Percentiles rank a stretch among this genome's conserved stretches.
These are phyloP conservation scores for Amazonetta brasiliensis DNA, from an alignment of 2,797 vertebrate genomes.

Conservation along the genomic window DNA sequence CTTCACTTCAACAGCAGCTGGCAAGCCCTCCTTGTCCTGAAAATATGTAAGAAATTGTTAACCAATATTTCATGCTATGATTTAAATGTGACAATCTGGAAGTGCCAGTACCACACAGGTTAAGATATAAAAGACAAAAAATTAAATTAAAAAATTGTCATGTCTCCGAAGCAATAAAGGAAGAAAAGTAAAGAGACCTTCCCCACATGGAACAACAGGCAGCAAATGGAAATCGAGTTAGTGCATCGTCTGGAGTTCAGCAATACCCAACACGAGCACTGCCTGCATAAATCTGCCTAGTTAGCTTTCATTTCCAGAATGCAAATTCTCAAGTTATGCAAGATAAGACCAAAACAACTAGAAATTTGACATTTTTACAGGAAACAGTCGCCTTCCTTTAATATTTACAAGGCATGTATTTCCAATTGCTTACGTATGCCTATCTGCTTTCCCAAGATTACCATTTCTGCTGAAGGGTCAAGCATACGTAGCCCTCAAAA, in stretches of 20 bases:
- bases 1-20: constrained; percentile 61
- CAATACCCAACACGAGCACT: background rate
- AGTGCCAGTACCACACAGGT: background rate
- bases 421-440: background rate
- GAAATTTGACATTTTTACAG: constrained; percentile 50
- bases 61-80: constrained; percentile 64
- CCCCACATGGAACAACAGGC: background rate
- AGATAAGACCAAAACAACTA: constrained; percentile 9
- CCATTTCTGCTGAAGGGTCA: background rate
- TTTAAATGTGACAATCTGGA: constrained; percentile 49
- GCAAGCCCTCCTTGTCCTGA: constrained; percentile 46
- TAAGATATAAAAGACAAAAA: constrained; percentile 12
- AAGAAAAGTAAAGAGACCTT: constrained; percentile 16
- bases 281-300: background rate
- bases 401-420: constrained; percentile 39
- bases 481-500: background rate
- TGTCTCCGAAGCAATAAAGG: constrained; percentile 20
- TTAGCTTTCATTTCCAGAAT: constrained; percentile 32
- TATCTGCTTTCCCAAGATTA: background rate
- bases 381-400: constrained; percentile 28
- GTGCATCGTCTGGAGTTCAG: background rate
- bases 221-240: constrained; percentile 31
- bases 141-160: background rate
- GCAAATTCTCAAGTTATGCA: constrained; percentile 13
- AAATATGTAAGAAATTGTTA: constrained; percentile 41